Conservation (phyloP, 2,797 vertebrate genomes). For the Liparis tanakae region DNA sequence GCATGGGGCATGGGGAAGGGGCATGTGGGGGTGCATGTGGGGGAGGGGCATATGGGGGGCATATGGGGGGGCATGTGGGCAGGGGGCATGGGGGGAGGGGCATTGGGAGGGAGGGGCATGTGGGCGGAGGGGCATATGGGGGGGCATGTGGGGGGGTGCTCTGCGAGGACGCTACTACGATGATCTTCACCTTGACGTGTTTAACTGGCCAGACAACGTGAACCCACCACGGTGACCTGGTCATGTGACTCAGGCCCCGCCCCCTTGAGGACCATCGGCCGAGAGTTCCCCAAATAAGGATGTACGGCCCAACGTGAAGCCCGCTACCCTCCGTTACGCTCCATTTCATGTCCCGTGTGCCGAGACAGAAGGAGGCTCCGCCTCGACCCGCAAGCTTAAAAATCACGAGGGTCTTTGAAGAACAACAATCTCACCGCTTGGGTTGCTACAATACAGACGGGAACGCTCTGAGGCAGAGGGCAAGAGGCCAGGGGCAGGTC, state of each 20-base stretch:
- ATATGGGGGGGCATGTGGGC: slow-evolving; percentile 5
- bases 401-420: background rate
- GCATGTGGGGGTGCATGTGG: too few relatives aligned
- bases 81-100: background rate
- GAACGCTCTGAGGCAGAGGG: slow-evolving; percentile 13
- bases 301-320: background rate
- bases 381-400: background rate
- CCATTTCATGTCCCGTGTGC: slow-evolving; percentile 5
- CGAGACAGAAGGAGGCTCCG: background rate
- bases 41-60: too few relatives aligned
- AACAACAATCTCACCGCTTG: background rate
- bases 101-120: background rate
- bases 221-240: background rate
- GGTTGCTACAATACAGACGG: background rate
- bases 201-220: background rate
- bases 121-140: too few relatives aligned
- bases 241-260: slow-evolving; percentile 10
- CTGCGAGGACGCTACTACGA: background rate
- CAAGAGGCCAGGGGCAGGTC: slow-evolving; percentile 34
- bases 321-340: slow-evolving; percentile 8
- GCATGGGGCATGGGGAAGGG: too few relatives aligned
- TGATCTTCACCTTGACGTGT: background rate
- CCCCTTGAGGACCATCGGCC: too few relatives aligned
- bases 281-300: slow-evolving; percentile 38
- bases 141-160: too few relatives aligned